phyloP scores from a whole-genome alignment of 1,140 invertebrate genomes.

The Diorhabda carinulata region DNA sequence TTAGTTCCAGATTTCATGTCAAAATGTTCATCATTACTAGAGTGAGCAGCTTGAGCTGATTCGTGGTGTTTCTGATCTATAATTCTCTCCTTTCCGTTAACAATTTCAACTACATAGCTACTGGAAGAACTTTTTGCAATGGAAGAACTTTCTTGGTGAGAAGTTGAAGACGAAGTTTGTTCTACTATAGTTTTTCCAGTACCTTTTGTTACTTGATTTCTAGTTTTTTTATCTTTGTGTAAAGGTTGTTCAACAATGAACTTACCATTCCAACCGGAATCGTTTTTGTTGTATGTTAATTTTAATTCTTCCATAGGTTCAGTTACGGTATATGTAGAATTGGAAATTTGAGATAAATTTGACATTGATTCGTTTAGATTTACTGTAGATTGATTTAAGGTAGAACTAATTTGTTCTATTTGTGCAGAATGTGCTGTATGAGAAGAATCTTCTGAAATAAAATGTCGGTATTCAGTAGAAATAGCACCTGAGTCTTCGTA shows the following conservation, averaged over 20 bases:
- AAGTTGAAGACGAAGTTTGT: slow-evolving; percentile 31
- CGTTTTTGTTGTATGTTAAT: slow-evolving; percentile 45
- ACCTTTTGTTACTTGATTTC: slow-evolving; percentile 16
- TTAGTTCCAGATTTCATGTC: slow-evolving; percentile 50
- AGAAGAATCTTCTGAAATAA: slow-evolving; percentile 34
- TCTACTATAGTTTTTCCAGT: slow-evolving; percentile 29
- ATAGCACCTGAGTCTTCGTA: slow-evolving; percentile 41
- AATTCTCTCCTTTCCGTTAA: slow-evolving; percentile 59
- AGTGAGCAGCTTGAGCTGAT: slow-evolving; percentile 51
- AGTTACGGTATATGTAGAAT: slow-evolving; percentile 44
- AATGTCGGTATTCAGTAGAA: slow-evolving; percentile 44
- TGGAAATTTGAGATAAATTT: slow-evolving; percentile 38
- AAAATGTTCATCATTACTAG: slow-evolving; percentile 51
- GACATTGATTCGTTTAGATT: slow-evolving; percentile 39
- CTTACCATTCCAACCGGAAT: slow-evolving; percentile 53
- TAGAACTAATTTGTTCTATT: slow-evolving; percentile 44
- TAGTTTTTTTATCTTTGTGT: slow-evolving; percentile 24
- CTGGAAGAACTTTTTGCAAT: slow-evolving; percentile 54
- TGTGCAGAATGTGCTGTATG: slow-evolving; percentile 22
- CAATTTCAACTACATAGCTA: slow-evolving; percentile 56
- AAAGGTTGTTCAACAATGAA: slow-evolving; percentile 49
- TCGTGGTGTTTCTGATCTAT: slow-evolving; percentile 55
- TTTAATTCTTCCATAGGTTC: slow-evolving; percentile 44
- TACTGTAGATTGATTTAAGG: slow-evolving; percentile 36
- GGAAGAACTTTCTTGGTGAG: slow-evolving; percentile 36